Percentiles rank a stretch among this genome's conserved stretches.
Evolutionary conservation across 2,113 vertebrate species (phyloP).

Genomic region (Orcinus orca): DNA sequence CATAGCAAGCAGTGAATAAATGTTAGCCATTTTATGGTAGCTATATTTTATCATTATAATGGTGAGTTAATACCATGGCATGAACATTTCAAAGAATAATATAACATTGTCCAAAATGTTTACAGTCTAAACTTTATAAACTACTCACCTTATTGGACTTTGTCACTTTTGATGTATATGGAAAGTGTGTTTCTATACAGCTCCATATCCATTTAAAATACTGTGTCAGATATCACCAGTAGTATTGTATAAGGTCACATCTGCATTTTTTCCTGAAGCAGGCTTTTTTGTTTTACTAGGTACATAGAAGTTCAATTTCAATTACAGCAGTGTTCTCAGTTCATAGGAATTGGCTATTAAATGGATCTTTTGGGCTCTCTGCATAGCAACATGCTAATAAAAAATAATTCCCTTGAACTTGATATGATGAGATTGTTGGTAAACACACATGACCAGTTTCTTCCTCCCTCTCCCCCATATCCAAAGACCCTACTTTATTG

Average conservation of each 20-base stretch:
- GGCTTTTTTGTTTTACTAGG: not conserved
- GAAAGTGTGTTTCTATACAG: not conserved
- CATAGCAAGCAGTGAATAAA: not conserved
- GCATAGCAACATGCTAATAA: not conserved
- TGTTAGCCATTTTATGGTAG: not conserved
- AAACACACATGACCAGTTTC: not conserved
- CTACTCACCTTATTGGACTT: not conserved
- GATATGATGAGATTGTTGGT: not conserved
- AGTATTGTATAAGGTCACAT: not conserved
- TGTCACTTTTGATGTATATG: not conserved
- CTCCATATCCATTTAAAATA: not conserved
- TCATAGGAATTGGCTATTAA: not conserved
- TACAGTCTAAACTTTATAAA: not conserved
- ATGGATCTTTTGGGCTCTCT: not conserved
- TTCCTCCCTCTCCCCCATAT: not conserved
- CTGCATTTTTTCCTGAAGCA: not conserved
- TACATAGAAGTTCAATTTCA: not conserved
- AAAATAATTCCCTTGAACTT: not conserved
- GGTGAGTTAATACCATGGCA: not conserved
- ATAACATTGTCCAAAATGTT: not conserved
- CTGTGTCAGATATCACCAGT: not conserved
- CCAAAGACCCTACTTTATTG: not conserved
- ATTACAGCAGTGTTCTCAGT: not conserved
- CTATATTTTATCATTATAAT: not conserved
- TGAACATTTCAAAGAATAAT: not conserved